Evolutionary conservation across 1,140 invertebrate genomes (phyloP), one percentile per base, ranked within the genome.

Genomic region (Zaprionus tsacasi): DNA sequence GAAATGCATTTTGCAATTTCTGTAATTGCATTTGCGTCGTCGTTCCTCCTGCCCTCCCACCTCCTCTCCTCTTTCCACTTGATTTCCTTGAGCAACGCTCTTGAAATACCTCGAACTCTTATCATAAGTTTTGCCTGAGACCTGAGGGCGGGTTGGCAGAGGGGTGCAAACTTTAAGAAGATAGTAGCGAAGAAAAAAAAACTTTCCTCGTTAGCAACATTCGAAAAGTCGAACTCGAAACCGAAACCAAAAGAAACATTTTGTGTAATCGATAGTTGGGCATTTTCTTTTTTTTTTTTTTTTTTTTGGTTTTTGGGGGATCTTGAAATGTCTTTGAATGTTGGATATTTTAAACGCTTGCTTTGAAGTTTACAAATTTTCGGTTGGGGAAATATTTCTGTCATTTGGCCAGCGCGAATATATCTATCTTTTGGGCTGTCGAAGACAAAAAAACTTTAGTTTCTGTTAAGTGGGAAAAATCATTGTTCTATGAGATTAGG

Each of bases 201-300:
- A 74, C 71, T 74, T 74, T 61, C 1, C 33, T 69, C 50, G 58
- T 65, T 70, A 65, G 36, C 59, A 38, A 56, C 59, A 70, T 33
- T 55, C 17, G 25, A 60, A 60, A 61, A 52, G 25, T 52, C 48
- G 40, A 43, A 17, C 40, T 45, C 13, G 17, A 50, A 21, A 2
- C 12, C 17, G 6, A 30, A 30, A 6, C 27, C 27, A 3, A 45
- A 45, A 15, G 40, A 33, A 48, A 12, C 30, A n/a, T 11, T 69
- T 73, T 74, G 71, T 74, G 50, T 74, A 74, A 74, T 74, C 71
- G 58, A 74, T 74, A 69, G 63, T 59, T 67, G 21, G 21, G 21
- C 21, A 21, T 21, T 21, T 21, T 21, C 21, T 21, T 21, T 21
- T 21, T 2, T 21, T 21, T n/a, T 45, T 40, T 12, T 11, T 6